Evolutionary conservation across 2,888 invertebrate species (phyloP), one percentile per base, ranked within the genome.

Genomic region (Heliconius sara): DNA sequence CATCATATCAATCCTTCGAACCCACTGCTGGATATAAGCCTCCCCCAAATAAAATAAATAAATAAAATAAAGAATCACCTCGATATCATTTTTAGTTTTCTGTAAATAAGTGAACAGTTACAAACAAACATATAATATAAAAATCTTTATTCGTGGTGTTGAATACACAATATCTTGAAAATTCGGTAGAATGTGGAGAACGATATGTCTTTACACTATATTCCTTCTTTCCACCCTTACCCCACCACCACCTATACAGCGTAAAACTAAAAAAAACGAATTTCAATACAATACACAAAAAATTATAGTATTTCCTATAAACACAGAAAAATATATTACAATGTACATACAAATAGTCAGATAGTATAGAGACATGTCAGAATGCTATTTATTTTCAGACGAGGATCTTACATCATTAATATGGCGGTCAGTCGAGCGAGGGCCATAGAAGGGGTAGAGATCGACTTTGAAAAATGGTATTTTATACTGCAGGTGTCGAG

Each of bases 401-500:
- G 90, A 88, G 88, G 86, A 88, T 88, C 88, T 83, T 79, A 82
- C 74, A 87, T 90, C 93, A 95, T 95, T 94, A 93, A 94, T 95
- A 93, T 92, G 89, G 90, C 86, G 90, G 89, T 88, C 93, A 91
- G 88, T 87, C 86, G 90, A 91, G 88, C 88, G 90, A 91, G 91
- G 91, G 91, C 86, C 88, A 88, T 89, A 85, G 89, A 88, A 86
- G 86, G 85, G 85, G 85, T 89, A 88, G 91, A 89, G 88, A 89
- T 91, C 89, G 93, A 93, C 93, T 86, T 87, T 93, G 92, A 93
- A 90, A 93, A 92, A 93, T 93, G 89, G 90, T 90, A 88, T 88
- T 88, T 86, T 85, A 84, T 85, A 86, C 84, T 85, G 85, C 90
- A 89, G 90, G 89, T 89, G 88, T 81, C 78, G 83, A 83, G 81